Evolutionary conservation across 1,140 invertebrate genomes (phyloP).

Genomic region (Apis laboriosa): DNA sequence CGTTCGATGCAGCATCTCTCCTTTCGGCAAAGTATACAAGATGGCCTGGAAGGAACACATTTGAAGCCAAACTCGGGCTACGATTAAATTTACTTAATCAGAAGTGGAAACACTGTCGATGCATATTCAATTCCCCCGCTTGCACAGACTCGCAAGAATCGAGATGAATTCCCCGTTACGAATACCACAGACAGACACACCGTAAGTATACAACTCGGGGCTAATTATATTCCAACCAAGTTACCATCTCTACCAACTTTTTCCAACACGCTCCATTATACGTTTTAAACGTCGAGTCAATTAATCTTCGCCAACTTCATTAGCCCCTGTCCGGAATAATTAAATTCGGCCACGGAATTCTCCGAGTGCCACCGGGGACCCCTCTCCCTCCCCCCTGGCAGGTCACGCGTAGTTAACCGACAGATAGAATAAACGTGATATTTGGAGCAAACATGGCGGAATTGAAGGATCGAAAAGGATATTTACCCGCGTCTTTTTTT

Average conservation of each 20-base stretch:
- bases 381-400: too few relatives aligned
- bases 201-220: slow-evolving; percentile 12
- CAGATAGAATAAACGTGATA: slow-evolving; percentile 2
- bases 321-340: slow-evolving; percentile 20
- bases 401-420: not conserved
- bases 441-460: not conserved
- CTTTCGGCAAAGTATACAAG: not conserved
- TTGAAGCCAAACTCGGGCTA: not conserved
- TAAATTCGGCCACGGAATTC: slow-evolving; percentile 17
- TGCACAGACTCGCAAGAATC: slow-evolving; percentile 12
- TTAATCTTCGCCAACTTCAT: slow-evolving; percentile 26
- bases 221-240: slow-evolving; percentile 32
- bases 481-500: too few relatives aligned
- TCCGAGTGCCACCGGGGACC: not conserved
- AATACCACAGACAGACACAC: slow-evolving; percentile 11
- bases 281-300: slow-evolving; percentile 19
- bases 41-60: not conserved
- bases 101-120: slow-evolving; percentile 40
- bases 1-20: not conserved
- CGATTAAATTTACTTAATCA: slow-evolving; percentile 44
- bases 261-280: not conserved
- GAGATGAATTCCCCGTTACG: not conserved
- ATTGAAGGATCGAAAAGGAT: too few relatives aligned
- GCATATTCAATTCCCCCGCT: slow-evolving; percentile 36
- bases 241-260: slow-evolving; percentile 25